phyloP scores from a whole-genome alignment of 2,113 vertebrate species.

The Morone saxatilis region DNA sequence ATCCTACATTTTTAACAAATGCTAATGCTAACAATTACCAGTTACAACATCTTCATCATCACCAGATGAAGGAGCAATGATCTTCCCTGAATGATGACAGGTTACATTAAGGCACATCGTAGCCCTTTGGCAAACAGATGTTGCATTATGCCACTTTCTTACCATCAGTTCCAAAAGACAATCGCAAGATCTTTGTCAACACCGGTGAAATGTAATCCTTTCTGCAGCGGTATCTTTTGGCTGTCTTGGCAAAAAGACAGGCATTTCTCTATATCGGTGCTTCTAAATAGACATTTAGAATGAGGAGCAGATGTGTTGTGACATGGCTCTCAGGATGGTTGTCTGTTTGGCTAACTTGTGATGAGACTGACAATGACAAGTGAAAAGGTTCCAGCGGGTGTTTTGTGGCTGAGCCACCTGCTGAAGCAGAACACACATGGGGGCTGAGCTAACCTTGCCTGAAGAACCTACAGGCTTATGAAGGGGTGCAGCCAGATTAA shows the following conservation, averaged over 20 bases:
- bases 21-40: background rate
- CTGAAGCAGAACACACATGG: conserved; percentile 50
- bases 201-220: background rate
- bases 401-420: conserved; percentile 64
- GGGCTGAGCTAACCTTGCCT: conserved; percentile 64
- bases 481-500: conserved; percentile 24
- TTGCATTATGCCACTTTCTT: conserved; percentile 2
- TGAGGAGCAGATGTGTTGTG: conserved; percentile 72
- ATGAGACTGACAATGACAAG: conserved; percentile 76
- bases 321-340: conserved; percentile 66
- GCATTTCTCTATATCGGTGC: conserved; percentile 30
- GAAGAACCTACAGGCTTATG: conserved; percentile 46
- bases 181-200: conserved; percentile 5
- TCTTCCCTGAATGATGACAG: background rate
- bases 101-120: background rate
- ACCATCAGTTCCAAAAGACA: conserved; percentile 31
- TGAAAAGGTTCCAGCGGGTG: conserved; percentile 72
- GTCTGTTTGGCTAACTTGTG: conserved; percentile 66
- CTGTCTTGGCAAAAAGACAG: conserved; percentile 46
- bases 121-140: conserved; percentile 19
- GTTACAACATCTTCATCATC: background rate
- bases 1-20: background rate
- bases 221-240: conserved; percentile 35
- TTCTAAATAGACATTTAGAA: conserved; percentile 61
- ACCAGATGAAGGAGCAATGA: background rate